These are phyloP conservation scores for Xylocampa areola DNA, from an alignment of 2,888 invertebrate species.

Conservation along the genomic window DNA sequence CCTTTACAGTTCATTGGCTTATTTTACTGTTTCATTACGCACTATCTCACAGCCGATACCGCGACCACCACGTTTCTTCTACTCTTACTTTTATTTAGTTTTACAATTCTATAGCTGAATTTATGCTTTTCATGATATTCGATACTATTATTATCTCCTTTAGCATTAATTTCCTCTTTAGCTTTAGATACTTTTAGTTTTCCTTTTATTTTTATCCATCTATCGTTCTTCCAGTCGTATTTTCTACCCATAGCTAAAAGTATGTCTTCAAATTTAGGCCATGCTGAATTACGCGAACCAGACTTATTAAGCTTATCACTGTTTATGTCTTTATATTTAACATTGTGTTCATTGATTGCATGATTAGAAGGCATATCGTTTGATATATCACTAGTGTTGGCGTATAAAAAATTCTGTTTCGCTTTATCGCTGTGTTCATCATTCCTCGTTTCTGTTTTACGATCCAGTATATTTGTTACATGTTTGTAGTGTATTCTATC, in stretches of 20 bases:
- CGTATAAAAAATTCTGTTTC: slow-evolving; percentile 51
- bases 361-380: slow-evolving; percentile 35
- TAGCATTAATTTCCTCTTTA: slow-evolving; percentile 41
- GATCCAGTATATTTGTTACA: slow-evolving; percentile 61
- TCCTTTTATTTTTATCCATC: slow-evolving; percentile 84
- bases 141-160: slow-evolving; percentile 62
- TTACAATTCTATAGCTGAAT: slow-evolving; percentile 83
- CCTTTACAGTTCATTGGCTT: slow-evolving; percentile 51
- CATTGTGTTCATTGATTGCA: slow-evolving; percentile 18
- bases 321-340: slow-evolving; percentile 35
- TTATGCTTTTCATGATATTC: slow-evolving; percentile 79
- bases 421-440: slow-evolving; percentile 52
- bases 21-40: slow-evolving; percentile 38
- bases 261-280: slow-evolving; percentile 86
- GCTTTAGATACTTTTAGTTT: slow-evolving; percentile 65
- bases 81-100: slow-evolving; percentile 81
- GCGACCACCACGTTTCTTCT: slow-evolving; percentile 85
- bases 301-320: slow-evolving; percentile 33
- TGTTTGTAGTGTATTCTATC: slow-evolving; percentile 68
- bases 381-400: slow-evolving; percentile 37
- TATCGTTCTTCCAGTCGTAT: slow-evolving; percentile 87
- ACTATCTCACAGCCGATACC: slow-evolving; percentile 86
- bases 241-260: slow-evolving; percentile 79
- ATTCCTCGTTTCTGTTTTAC: slow-evolving; percentile 59
- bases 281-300: slow-evolving; percentile 53